Evolutionary conservation across 2,113 vertebrate genomes (phyloP).

Genomic region (Struthio camelus): DNA sequence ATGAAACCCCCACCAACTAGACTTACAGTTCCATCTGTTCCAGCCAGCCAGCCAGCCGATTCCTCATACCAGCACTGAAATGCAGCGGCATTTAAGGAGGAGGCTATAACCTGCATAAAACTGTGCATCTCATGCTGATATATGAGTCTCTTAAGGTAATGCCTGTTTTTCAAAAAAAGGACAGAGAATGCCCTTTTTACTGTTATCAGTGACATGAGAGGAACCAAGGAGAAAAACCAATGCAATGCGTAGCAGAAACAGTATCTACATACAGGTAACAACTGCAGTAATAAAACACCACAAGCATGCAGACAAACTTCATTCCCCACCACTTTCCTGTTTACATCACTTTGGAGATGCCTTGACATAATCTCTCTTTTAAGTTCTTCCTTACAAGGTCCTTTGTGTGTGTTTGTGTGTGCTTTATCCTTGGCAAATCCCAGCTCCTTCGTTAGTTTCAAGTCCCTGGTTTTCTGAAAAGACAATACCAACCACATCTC

Average conservation of each 20-base stretch:
- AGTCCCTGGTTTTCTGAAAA: background rate
- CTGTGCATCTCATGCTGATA: background rate
- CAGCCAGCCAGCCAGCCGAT: background rate
- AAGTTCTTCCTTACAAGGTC: background rate
- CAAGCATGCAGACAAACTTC: background rate
- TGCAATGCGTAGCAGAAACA: background rate
- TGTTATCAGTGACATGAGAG: background rate
- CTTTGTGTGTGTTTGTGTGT: background rate
- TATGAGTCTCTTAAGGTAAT: background rate
- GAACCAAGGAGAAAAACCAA: background rate
- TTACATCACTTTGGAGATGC: background rate
- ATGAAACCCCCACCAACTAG: background rate
- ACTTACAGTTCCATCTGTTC: background rate
- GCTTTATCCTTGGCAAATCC: background rate
- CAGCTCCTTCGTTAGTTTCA: background rate
- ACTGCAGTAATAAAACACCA: background rate
- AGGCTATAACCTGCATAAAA: background rate
- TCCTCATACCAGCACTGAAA: background rate
- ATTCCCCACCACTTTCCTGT: background rate
- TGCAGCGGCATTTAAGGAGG: background rate
- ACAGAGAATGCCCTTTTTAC: background rate
- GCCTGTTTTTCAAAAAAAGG: background rate
- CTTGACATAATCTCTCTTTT: background rate
- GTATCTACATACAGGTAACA: background rate
- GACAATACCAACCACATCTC: background rate